Base-by-base conservation (phyloP, 2,797 vertebrate genomes). In the Crocidura indochinensis region DNA sequence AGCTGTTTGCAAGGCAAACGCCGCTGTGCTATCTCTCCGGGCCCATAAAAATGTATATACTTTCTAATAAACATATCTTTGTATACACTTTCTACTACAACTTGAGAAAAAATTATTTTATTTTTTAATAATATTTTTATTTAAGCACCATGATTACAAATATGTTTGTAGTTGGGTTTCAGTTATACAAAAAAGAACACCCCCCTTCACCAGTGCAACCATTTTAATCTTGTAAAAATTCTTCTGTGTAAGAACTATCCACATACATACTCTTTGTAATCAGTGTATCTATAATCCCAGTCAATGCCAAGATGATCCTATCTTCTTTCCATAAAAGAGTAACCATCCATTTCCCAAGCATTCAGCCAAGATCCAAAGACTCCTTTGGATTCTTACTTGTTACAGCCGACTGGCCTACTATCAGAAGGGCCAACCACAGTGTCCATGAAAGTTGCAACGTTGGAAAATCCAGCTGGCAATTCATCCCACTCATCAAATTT, bases 401-500 rank as follows among this genome's bases (percentile, higher is more conserved):
- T 98, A 96, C 99, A 99, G 96, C 98, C 98, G 29, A 98, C 95
- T 0, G 95, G 97, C 96, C 97, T 98, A 51, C 80, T 95, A 94
- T 98, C 97, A 0, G 98, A 94, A 0, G 98, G 97, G 0, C 95
- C 97, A 14, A 98, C 97, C 0, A 97, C 91, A 0, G 97, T 98
- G 95, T 99, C 99, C 97, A 99, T 98, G 94, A 98, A 98, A 0
- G 98, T 99, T 0, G 99, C 99, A 94, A 99, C 95, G 2, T 98
- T 99, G 96, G 98, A 99, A 98, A 99, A 99, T 95, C 99, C 99
- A 60, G 97, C 96, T 0, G 99, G 99, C 94, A 99, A 97, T 91
- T 98, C 98, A 91, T 99, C 99, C 99, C 99, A 99, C 90, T 99
- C 98, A 1, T 99, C 99, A 85, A 99, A 99, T 94, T 99, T 99